phyloP scores from a whole-genome alignment of 2,113 vertebrate species.

The Callospermophilus lateralis region DNA sequence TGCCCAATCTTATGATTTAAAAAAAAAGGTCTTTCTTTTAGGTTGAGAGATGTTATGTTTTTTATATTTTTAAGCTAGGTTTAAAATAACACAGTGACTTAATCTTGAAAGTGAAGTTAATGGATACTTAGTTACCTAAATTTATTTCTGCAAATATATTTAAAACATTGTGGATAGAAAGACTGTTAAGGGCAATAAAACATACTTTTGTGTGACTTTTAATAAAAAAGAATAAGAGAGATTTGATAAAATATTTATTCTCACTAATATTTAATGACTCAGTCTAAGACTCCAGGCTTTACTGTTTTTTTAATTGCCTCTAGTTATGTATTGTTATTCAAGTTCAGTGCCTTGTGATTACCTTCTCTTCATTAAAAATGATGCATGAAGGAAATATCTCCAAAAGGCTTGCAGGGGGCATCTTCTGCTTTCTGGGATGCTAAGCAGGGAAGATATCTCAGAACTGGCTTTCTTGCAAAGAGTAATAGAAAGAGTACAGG shows the following conservation, averaged over 20 bases:
- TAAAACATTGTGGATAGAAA: background rate
- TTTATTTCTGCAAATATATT: background rate
- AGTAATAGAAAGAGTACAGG: background rate
- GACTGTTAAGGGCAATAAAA: background rate
- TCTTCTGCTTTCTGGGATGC: background rate
- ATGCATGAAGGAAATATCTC: background rate
- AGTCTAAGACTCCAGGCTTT: background rate
- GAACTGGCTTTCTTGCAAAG: background rate
- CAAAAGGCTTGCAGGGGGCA: background rate
- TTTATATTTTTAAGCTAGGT: constrained; percentile 2
- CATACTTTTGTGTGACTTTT: background rate
- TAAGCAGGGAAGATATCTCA: background rate
- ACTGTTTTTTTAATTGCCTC: constrained; percentile 10
- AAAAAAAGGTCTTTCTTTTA: background rate
- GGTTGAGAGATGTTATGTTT: background rate
- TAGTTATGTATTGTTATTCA: background rate
- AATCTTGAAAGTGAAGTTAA: background rate
- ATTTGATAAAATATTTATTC: constrained; percentile 46
- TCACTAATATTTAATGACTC: constrained; percentile 40
- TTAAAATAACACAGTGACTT: background rate
- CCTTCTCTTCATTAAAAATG: background rate
- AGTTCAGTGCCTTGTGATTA: background rate
- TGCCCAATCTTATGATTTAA: background rate
- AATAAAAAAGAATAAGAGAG: constrained; percentile 4
- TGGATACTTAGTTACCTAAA: background rate